These are phyloP conservation scores for Cheumatopsyche charites DNA, from an alignment of 1,140 invertebrate species.

Conservation along the genomic window DNA sequence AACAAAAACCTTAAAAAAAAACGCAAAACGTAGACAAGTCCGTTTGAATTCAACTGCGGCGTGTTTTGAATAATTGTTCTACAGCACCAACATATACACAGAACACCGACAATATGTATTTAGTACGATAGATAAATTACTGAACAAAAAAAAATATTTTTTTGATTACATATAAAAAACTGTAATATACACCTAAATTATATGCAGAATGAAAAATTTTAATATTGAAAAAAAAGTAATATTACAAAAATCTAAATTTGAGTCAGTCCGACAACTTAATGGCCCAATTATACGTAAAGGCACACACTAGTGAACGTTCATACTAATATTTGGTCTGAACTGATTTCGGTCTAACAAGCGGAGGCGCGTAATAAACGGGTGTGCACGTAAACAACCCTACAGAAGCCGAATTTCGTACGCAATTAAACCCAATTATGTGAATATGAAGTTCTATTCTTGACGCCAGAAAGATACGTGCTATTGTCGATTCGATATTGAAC, in stretches of 20 bases:
- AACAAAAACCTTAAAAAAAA: too few relatives aligned
- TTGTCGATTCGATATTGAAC: too few relatives aligned
- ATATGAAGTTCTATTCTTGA: conserved; percentile 2
- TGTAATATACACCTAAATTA: too few relatives aligned
- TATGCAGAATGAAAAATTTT: too few relatives aligned
- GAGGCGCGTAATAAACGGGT: conserved; percentile 14
- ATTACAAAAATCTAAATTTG: too few relatives aligned
- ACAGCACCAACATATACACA: neutral
- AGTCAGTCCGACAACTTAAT: too few relatives aligned
- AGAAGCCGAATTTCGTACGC: neutral
- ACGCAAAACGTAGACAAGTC: too few relatives aligned
- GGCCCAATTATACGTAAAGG: neutral
- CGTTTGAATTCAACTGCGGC: neutral
- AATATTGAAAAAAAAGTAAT: too few relatives aligned
- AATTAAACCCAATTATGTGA: conserved; percentile 19
- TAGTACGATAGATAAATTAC: too few relatives aligned
- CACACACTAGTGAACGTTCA: neutral
- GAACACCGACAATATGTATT: too few relatives aligned
- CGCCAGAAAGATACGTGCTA: neutral
- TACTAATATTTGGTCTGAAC: conserved; percentile 19
- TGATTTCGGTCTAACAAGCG: conserved; percentile 20
- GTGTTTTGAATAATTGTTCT: conserved; percentile 15
- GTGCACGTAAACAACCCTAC: neutral
- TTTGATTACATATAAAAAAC: too few relatives aligned
- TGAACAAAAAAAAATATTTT: too few relatives aligned